Evolutionary conservation across 2,113 vertebrate species (phyloP), one percentile per base, ranked within the genome.

Genomic region (Toxotes jaculatrix): DNA sequence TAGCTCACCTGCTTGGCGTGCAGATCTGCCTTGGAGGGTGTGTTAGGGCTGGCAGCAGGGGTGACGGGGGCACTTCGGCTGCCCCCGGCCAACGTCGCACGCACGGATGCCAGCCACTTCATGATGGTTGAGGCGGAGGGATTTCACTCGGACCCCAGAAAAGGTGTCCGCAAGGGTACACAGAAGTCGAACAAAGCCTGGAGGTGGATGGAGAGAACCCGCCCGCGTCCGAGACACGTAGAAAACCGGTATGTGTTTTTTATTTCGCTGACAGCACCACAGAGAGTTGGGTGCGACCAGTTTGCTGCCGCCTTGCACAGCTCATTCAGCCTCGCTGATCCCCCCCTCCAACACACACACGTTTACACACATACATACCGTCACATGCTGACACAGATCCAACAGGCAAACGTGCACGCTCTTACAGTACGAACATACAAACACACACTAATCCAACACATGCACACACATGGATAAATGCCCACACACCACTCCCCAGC

Each of bases 101-200:
- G 90, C 67, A 95, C 31, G 0, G 92, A 91, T 8, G 87, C 49
- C 55, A 94, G 82, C 94, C 93, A 95, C 94, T 89, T 95, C 94
- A 95, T 95, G 74, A 49, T 27, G 43, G 14, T 3, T 36, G 34
- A 72, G 27, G 17, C 1, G 1, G 8, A 16, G 49, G 23, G 8
- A 11, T 42, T 59, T 65, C 16, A 27, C 78, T 36, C 78, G 19
- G 68, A 55, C 8, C 57, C 67, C 51, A 74, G 36, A 71, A 62
- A 73, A 82, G 60, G 16, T 38, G 53, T 81, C 82, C 79, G 1
- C 27, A 77, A 9, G 38, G 23, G 17, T 27, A 19, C 3, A 0
- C 7, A 38, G 27, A 4, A 43, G 67, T 67, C 12, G 72, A 80
- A 57, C 3, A 2, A n/a, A 74, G 60, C 57, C 77, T 36, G 63